Conservation (phyloP, 53 echinoderm and acorn worm genomes). For the Astropecten irregularis region DNA sequence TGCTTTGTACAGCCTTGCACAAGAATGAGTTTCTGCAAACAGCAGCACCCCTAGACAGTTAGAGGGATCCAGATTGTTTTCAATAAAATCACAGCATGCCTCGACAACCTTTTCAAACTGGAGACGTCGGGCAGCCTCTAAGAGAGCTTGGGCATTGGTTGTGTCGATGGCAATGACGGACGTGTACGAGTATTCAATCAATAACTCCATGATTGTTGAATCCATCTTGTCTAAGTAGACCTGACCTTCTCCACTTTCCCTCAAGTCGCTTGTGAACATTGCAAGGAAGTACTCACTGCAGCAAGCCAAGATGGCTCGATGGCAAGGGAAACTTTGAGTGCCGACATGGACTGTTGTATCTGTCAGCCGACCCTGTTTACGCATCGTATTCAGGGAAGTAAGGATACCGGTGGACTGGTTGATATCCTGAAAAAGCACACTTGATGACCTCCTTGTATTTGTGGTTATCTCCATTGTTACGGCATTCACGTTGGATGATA, state of each 20-base stretch:
- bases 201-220: constrained; percentile 48
- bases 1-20: constrained; percentile 35
- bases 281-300: constrained; percentile 85
- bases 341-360: constrained; percentile 68
- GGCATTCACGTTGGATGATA: background rate
- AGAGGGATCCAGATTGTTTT: constrained; percentile 72
- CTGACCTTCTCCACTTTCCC: constrained; percentile 73
- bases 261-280: constrained; percentile 78
- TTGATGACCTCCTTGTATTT: background rate
- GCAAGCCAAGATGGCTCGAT: constrained; percentile 83
- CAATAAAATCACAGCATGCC: constrained; percentile 76
- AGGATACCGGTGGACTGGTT: constrained; percentile 31
- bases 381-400: constrained; percentile 63
- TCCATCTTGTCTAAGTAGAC: constrained; percentile 64
- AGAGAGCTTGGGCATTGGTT: constrained; percentile 73
- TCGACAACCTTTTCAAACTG: constrained; percentile 75
- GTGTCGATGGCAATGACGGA: constrained; percentile 66
- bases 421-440: constrained; percentile 27
- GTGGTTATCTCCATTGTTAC: constrained; percentile 11
- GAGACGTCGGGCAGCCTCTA: constrained; percentile 69
- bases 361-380: constrained; percentile 72
- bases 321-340: constrained; percentile 59
- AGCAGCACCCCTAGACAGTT: constrained; percentile 81
- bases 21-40: constrained; percentile 71
- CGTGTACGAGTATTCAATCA: constrained; percentile 86